Base-by-base conservation (phyloP, 92 coral and sea anemone species). In the Zoanthus sansibaricus region DNA sequence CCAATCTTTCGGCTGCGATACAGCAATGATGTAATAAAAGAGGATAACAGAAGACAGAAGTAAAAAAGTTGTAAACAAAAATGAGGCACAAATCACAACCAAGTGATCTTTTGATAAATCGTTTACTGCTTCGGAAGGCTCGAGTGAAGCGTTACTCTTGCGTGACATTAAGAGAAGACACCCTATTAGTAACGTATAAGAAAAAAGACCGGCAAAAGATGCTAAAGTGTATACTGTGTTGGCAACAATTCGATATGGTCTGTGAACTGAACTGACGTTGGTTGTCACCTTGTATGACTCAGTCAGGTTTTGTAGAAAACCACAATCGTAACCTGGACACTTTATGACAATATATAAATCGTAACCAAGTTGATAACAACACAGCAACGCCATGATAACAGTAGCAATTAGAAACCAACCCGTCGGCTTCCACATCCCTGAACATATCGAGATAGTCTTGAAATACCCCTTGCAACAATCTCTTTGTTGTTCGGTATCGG, bases 321-420 rank as follows among this genome's bases (percentile, higher is more conserved):
- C 93, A 42, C 97, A 94, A 32, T 92, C 97, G 37, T 89, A 92
- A 0, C 90, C 97, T 1, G 77, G 94, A 54, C 97, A 94, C 6
- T 89, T 89, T 33, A 91, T 44, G 42, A 94, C 89, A 4, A 92
- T 87, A 84, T 78, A 92, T 5, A 94, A 77, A 56, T 92, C 93
- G 46, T 94, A 94, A 21, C 86, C 89, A 17, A 91, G 93, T 71
- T 94, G 97, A 52, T 87, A 92, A 59, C 71, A 31, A 52, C 93
- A 89, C 0, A 89, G 4, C 10, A 78, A 20, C 9, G 80, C 59
- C 88, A 94, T 77, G 20, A 89, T 21, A 59, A 92, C 76, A 15
- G 91, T 83, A 10, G 87, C 78, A 7, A 89, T 54, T 42, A 76
- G 59, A 56, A 82, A 91, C 83, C 90, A 94, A 44, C 83, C 82